Conservation (phyloP, 2,888 invertebrate genomes). For the Mellilla xanthometata region DNA sequence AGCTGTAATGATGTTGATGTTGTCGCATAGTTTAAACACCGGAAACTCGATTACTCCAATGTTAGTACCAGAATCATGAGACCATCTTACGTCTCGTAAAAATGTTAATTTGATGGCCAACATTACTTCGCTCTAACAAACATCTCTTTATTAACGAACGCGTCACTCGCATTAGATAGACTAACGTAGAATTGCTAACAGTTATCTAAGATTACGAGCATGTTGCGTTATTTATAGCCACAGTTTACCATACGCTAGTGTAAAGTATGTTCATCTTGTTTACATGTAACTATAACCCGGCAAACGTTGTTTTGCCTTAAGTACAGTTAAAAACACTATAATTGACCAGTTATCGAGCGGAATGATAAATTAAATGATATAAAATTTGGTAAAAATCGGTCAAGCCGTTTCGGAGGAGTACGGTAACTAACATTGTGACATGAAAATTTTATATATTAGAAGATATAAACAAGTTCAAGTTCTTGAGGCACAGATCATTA, state of each 20-base stretch:
- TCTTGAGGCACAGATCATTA: no score
- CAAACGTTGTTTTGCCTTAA: no score
- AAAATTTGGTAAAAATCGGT: no score
- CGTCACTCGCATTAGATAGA: conserved; percentile 15
- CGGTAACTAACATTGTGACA: no score
- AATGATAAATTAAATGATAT: no score
- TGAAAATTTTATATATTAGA: no score
- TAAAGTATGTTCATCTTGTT: no score
- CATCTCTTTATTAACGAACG: conserved; percentile 15
- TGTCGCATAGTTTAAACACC: conserved; percentile 11
- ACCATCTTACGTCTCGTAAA: conserved; percentile 17
- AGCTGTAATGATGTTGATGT: conserved; percentile 11
- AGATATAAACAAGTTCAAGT: no score
- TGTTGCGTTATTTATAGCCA: conserved; percentile 3
- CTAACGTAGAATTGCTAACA: not conserved
- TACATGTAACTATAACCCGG: no score
- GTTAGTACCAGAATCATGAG: conserved; percentile 1
- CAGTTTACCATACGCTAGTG: not conserved
- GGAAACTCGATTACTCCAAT: conserved; percentile 15
- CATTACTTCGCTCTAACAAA: conserved; percentile 17
- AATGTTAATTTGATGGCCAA: conserved; percentile 23
- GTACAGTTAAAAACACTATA: no score
- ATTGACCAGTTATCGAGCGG: no score
- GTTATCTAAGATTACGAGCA: conserved; percentile 2
- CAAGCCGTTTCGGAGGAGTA: no score